phyloP scores from a whole-genome alignment of 92 coral and sea anemone genomes.

The Desmophyllum pertusum region DNA sequence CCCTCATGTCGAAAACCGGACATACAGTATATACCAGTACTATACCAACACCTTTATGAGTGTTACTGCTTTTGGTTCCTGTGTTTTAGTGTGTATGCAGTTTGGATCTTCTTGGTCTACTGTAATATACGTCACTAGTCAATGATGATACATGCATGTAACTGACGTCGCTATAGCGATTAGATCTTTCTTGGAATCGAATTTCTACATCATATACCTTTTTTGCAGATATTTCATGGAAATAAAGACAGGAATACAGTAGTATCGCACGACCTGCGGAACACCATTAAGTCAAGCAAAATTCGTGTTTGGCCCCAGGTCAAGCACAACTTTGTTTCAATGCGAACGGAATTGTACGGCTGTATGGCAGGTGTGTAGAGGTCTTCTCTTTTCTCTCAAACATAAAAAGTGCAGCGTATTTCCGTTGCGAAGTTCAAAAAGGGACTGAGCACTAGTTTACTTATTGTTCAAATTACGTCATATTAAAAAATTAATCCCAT shows the following conservation, averaged over 20 bases:
- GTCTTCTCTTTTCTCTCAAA: neutral
- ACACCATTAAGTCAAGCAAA: conserved; percentile 54
- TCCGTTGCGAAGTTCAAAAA: too few relatives aligned
- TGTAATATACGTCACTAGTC: too few relatives aligned
- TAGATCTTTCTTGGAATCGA: neutral
- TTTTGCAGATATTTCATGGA: conserved; percentile 67
- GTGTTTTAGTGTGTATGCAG: too few relatives aligned
- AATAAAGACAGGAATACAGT: conserved; percentile 67
- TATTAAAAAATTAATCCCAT: too few relatives aligned
- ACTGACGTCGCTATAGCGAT: neutral
- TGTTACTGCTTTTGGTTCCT: too few relatives aligned
- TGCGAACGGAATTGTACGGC: conserved; percentile 77
- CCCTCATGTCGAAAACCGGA: too few relatives aligned
- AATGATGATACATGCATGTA: too few relatives aligned
- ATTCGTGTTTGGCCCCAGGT: conserved; percentile 72
- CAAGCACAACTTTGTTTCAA: conserved; percentile 60
- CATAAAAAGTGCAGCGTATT: neutral
- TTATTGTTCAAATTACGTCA: too few relatives aligned
- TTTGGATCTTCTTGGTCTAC: too few relatives aligned
- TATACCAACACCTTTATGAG: too few relatives aligned
- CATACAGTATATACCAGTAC: too few relatives aligned
- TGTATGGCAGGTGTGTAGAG: conserved; percentile 61
- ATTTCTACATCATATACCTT: neutral
- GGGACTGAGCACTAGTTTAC: too few relatives aligned
- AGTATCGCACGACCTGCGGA: conserved; percentile 51